Conservation (phyloP, 2,888 invertebrate genomes). For the Eumerus sabulonum region DNA sequence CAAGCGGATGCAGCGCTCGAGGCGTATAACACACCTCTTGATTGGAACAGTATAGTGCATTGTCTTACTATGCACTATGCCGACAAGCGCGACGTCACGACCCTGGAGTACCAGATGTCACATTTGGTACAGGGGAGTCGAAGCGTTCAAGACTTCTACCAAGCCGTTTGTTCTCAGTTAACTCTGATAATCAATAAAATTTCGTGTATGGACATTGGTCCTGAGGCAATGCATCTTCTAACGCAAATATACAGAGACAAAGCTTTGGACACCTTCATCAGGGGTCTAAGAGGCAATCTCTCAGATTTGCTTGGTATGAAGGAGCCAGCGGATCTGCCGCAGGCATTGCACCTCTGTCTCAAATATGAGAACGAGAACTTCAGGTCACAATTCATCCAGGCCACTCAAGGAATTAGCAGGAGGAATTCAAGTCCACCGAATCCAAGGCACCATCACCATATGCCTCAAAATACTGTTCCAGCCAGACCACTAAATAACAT, state of each 20-base stretch:
- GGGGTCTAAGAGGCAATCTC: too few species aligned
- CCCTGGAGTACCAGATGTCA: too few species aligned
- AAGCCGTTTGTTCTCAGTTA: conserved; percentile 6
- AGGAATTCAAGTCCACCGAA: not conserved
- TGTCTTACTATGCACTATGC: conserved; percentile 23
- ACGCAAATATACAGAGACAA: too few species aligned
- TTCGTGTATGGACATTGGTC: too few species aligned
- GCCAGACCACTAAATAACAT: too few species aligned
- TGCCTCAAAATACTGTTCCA: not conserved
- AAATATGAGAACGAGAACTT: conserved; percentile 3
- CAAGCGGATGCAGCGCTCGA: too few species aligned
- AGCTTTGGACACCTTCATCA: too few species aligned
- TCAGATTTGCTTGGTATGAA: too few species aligned
- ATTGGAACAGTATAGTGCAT: conserved; percentile 31
- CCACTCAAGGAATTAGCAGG: not conserved
- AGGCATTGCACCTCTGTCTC: conserved; percentile 21
- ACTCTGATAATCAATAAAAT: too few species aligned
- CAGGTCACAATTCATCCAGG: not conserved
- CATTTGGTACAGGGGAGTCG: conserved; percentile 22
- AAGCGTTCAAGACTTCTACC: conserved; percentile 15
- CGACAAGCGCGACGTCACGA: too few species aligned
- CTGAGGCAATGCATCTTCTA: not conserved
- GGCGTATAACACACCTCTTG: too few species aligned
- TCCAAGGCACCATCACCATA: not conserved
- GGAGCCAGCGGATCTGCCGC: conserved; percentile 21